phyloP scores from a whole-genome alignment of 2,888 invertebrate genomes.

The Rhagophthalmus giganteus region DNA sequence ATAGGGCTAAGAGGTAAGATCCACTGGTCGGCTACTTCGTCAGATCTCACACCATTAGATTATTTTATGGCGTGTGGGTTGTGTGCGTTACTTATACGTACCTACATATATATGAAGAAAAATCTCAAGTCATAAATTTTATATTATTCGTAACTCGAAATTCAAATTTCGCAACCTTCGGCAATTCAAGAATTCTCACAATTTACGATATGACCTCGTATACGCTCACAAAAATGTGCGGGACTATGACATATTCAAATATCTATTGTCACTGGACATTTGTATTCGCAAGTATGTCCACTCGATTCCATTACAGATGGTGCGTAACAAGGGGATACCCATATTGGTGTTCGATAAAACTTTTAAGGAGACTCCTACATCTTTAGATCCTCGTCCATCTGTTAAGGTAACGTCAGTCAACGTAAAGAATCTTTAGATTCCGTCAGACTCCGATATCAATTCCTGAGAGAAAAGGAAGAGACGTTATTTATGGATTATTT shows the following conservation, averaged over 20 bases:
- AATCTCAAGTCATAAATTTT: no score
- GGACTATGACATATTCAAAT: not conserved
- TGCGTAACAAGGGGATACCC: slow-evolving; percentile 26
- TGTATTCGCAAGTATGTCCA: not conserved
- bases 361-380: slow-evolving; percentile 32
- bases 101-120: no score
- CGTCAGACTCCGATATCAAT: slow-evolving; percentile 26
- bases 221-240: not conserved
- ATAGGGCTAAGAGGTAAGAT: no score
- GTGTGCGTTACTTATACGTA: no score
- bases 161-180: no score
- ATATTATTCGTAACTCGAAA: no score
- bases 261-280: not conserved
- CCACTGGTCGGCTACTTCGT: no score
- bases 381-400: slow-evolving; percentile 29
- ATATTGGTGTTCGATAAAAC: slow-evolving; percentile 30
- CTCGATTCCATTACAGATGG: not conserved
- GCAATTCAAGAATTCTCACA: no score
- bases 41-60: no score
- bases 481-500: slow-evolving; percentile 37
- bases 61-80: no score
- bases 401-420: slow-evolving; percentile 30
- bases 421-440: slow-evolving; percentile 22
- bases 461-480: slow-evolving; percentile 34
- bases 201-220: no score